These are phyloP conservation scores for Poeciliopsis occidentalis DNA, from an alignment of 2,113 vertebrate genomes.

Conservation along the genomic window DNA sequence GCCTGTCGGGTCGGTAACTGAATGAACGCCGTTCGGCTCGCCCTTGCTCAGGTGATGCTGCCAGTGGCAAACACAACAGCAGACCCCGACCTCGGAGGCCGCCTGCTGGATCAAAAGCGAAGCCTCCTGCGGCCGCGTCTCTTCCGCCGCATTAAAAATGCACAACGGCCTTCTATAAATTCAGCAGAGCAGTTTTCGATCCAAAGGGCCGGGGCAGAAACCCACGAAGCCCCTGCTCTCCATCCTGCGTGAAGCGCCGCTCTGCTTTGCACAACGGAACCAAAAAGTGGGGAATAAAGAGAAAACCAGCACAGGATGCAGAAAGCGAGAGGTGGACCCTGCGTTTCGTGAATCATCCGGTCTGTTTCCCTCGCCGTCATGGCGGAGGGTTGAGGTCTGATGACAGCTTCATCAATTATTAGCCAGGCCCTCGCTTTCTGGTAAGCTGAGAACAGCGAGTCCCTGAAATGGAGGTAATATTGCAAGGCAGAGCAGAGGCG, in stretches of 20 bases:
- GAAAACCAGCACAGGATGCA: neutral
- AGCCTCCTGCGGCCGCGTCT: constrained; percentile 56
- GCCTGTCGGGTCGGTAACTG: neutral
- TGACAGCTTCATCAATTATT: constrained; percentile 57
- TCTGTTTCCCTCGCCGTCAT: neutral
- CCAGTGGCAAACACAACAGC: constrained; percentile 39
- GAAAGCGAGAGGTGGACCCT: neutral
- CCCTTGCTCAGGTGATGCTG: constrained; percentile 1
- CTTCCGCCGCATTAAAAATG: constrained; percentile 78
- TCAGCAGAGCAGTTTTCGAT: constrained; percentile 75
- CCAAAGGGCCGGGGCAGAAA: constrained; percentile 60
- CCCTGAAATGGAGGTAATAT: constrained; percentile 56
- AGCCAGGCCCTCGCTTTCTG: constrained; percentile 22
- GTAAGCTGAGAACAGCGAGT: constrained; percentile 61
- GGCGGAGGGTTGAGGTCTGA: constrained; percentile 5
- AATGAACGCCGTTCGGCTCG: neutral
- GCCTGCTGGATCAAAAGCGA: constrained; percentile 50
- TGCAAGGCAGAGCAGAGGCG: constrained; percentile 63
- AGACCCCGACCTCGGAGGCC: constrained; percentile 39
- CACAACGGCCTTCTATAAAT: constrained; percentile 79
- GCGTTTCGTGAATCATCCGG: neutral
- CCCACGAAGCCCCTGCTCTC: constrained; percentile 18
- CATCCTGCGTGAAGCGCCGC: neutral
- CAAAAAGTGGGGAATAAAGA: neutral
- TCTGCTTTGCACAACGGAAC: constrained; percentile 4